These are phyloP conservation scores for Ecdyonurus torrentis DNA, from an alignment of 2,888 invertebrate genomes.

Conservation along the genomic window DNA sequence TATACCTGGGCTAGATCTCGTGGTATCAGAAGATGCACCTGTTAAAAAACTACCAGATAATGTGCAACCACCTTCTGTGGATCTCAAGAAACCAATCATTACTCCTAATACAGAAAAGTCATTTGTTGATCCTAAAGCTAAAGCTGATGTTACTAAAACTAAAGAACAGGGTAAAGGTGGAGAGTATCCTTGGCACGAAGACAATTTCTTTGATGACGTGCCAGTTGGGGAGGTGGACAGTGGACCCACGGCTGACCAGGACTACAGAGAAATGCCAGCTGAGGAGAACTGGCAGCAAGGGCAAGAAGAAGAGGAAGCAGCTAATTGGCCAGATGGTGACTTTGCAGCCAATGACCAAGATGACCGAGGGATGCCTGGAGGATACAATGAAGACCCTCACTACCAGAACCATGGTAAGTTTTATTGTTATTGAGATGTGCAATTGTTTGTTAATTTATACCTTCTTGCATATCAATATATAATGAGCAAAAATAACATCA, in stretches of 20 bases:
- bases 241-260: neutral
- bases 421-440: too few relatives aligned
- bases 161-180: too few relatives aligned
- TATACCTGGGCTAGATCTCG: conserved; percentile 6
- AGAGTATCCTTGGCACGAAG: neutral
- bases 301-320: neutral
- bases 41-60: neutral
- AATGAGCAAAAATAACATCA: too few relatives aligned
- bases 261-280: neutral
- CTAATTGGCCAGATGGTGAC: neutral
- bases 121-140: neutral
- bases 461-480: neutral
- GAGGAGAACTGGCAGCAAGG: neutral
- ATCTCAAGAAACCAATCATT: neutral
- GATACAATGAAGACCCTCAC: neutral
- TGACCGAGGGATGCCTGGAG: neutral
- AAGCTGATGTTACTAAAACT: neutral
- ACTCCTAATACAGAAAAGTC: neutral
- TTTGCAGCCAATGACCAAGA: neutral
- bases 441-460: neutral
- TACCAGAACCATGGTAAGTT: neutral
- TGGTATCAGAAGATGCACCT: neutral
- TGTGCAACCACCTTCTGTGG: neutral
- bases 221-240: neutral
- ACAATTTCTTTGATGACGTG: neutral